Conservation (phyloP, 2,888 invertebrate genomes). For the Malthinus seriepunctatus region DNA sequence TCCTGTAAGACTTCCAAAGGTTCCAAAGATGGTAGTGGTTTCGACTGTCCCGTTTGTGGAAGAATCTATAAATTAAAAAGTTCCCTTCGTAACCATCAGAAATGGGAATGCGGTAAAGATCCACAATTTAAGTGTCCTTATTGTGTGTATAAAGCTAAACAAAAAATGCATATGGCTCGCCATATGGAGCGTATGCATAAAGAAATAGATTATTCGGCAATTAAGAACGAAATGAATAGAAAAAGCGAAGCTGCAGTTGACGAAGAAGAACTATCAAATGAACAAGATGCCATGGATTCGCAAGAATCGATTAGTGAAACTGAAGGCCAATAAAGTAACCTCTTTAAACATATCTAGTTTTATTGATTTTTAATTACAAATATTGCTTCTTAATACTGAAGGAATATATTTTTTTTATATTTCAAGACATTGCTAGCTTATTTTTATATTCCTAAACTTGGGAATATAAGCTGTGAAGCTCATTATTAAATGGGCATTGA, state of each 20-base stretch:
- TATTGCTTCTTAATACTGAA: too few relatives aligned
- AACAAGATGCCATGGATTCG: neutral
- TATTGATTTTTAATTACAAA: too few relatives aligned
- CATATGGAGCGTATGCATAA: conserved; percentile 85
- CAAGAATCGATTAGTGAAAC: conserved; percentile 5
- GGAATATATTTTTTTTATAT: too few relatives aligned
- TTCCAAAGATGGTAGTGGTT: conserved; percentile 56
- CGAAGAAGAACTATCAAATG: conserved; percentile 1
- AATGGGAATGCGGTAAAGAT: conserved; percentile 86
- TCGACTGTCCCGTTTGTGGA: conserved; percentile 81
- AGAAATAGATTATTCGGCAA: conserved; percentile 50
- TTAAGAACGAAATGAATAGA: conserved; percentile 45
- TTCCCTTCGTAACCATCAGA: conserved; percentile 80
- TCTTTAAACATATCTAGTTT: too few relatives aligned
- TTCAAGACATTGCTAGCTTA: too few relatives aligned
- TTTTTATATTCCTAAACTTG: too few relatives aligned
- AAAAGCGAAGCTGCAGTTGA: conserved; percentile 27
- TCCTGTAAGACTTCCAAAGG: conserved; percentile 45
- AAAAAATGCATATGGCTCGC: conserved; percentile 82
- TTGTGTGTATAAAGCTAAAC: conserved; percentile 82
- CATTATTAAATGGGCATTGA: too few relatives aligned
- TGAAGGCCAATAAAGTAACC: neutral
- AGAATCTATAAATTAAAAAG: conserved; percentile 86
- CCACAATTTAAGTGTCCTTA: conserved; percentile 82
- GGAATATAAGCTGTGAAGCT: too few relatives aligned